These are phyloP conservation scores for Nymphicus hollandicus DNA, from an alignment of 2,113 vertebrate genomes.

Conservation along the genomic window DNA sequence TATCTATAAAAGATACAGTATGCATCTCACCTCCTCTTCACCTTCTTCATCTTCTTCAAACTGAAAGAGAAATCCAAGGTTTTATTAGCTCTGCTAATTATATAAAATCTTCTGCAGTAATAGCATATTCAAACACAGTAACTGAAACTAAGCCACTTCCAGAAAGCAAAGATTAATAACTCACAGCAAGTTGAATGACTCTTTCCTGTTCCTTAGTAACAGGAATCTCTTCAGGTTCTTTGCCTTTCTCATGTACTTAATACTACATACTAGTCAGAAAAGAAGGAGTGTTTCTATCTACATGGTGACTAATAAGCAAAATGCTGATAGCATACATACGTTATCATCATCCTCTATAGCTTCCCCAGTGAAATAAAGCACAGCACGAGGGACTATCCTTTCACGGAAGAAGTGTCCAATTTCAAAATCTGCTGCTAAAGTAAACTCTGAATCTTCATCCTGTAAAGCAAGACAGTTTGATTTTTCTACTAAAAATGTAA, in stretches of 20 bases:
- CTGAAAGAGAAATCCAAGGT: slow-evolving; percentile 71
- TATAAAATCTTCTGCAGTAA: not conserved
- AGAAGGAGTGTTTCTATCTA: not conserved
- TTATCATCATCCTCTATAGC: slow-evolving; percentile 96
- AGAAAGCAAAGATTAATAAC: not conserved
- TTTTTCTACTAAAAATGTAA: not conserved
- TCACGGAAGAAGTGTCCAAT: slow-evolving; percentile 98
- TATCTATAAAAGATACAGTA: not conserved
- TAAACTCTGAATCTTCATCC: slow-evolving; percentile 96
- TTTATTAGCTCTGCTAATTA: slow-evolving; percentile 21
- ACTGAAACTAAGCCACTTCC: not conserved
- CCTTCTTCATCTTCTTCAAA: slow-evolving; percentile 97
- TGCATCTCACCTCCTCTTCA: slow-evolving; percentile 90
- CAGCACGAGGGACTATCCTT: slow-evolving; percentile 92
- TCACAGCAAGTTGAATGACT: rapidly evolving
- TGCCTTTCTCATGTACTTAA: not conserved
- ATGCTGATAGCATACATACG: slow-evolving; percentile 71
- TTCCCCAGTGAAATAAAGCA: slow-evolving; percentile 97
- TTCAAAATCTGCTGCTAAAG: slow-evolving; percentile 92
- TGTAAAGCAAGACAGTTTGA: slow-evolving; percentile 46
- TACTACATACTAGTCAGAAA: not conserved
- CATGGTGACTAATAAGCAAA: not conserved
- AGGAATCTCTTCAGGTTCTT: not conserved
- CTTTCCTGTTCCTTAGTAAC: not conserved
- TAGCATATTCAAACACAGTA: not conserved